These are phyloP conservation scores for Grammomys dolichurus DNA, from an alignment of 2,113 vertebrate genomes.

Conservation along the genomic window DNA sequence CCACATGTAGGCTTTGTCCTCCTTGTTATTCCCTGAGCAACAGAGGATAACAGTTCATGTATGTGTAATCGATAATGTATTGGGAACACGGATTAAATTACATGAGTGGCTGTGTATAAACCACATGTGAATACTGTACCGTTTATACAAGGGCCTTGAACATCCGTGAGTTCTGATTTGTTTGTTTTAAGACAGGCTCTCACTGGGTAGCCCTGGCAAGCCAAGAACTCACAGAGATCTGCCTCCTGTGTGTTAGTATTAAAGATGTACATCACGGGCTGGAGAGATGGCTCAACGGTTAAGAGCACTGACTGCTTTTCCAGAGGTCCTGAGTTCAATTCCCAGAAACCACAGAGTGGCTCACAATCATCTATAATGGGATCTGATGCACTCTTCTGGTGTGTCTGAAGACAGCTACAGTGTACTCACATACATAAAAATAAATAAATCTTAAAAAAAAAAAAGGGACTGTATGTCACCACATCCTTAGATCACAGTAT, in stretches of 20 bases:
- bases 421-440: too few relatives aligned
- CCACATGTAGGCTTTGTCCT: not conserved
- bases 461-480: too few relatives aligned
- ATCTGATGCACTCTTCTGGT: too few relatives aligned
- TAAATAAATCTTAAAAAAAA: too few relatives aligned
- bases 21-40: not conserved
- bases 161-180: not conserved
- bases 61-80: accelerated
- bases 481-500: too few relatives aligned
- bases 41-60: too few relatives aligned
- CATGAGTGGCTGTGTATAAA: not conserved
- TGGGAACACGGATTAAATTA: not conserved
- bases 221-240: not conserved
- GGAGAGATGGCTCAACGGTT: too few relatives aligned
- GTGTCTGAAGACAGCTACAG: too few relatives aligned
- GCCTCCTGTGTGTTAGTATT: not conserved
- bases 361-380: too few relatives aligned
- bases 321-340: too few relatives aligned
- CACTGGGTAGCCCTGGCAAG: not conserved
- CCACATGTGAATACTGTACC: not conserved
- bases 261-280: not conserved
- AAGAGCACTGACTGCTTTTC: too few relatives aligned
- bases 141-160: not conserved
- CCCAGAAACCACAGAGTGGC: too few relatives aligned
- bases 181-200: not conserved